phyloP scores from a whole-genome alignment of 2,113 vertebrate species.

The Rousettus leschenaultii region DNA sequence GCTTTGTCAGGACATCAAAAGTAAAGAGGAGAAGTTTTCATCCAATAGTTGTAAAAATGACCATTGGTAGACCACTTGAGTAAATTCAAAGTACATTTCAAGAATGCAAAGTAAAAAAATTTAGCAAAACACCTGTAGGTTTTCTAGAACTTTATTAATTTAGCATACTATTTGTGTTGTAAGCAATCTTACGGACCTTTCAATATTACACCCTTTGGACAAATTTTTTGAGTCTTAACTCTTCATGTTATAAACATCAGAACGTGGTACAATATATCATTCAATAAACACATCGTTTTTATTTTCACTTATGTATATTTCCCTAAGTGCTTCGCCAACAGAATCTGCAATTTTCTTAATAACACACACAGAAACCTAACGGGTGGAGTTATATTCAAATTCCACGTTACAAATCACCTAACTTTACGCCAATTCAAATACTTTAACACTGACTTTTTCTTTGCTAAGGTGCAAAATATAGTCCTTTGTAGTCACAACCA shows the following conservation, averaged over 20 bases:
- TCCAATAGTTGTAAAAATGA: slow-evolving; percentile 23
- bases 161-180: neutral
- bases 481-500: neutral
- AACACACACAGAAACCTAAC: neutral
- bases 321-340: neutral
- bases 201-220: neutral
- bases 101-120: neutral
- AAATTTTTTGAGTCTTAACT: neutral
- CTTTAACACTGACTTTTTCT: neutral
- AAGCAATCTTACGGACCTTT: neutral
- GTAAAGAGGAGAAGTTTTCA: neutral
- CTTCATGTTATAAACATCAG: neutral
- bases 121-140: slow-evolving; percentile 39
- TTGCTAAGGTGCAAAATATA: slow-evolving; percentile 29
- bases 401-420: slow-evolving; percentile 26
- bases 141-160: slow-evolving; percentile 50
- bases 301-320: neutral
- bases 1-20: neutral
- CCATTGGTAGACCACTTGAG: neutral
- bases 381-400: neutral
- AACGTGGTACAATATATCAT: neutral
- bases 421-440: slow-evolving; percentile 28
- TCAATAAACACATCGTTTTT: slow-evolving; percentile 16
- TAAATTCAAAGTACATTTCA: neutral
- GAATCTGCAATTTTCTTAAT: slow-evolving; percentile 22